Base-by-base conservation (phyloP, 1,140 invertebrate species). In the Drosophila teissieri region DNA sequence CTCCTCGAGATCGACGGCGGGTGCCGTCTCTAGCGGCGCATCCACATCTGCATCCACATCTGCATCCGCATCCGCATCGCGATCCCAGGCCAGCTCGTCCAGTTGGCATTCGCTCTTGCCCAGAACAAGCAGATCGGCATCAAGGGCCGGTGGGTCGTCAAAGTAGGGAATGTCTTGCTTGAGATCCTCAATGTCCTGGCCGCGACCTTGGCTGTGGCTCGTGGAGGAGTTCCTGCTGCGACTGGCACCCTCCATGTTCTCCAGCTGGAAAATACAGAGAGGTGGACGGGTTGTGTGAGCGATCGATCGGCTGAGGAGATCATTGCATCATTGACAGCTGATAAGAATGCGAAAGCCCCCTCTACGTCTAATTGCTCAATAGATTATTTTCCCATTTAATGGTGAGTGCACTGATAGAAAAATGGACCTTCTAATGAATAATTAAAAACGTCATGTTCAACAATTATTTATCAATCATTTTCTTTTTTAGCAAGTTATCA, bases 101-200 rank as follows among this genome's bases (percentile, higher is more conserved):
- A 77, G 39, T 12, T 55, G 40, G 44, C 62, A 61, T 39, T 76
- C 73, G 12, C 51, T 53, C 5, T 77, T 77, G 17, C 51, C 55
- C 39, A 77, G 45, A 0, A 57, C 10, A 1, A 80, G 45, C 6
- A 80, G 52, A 12, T 49, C 40, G 36, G 40, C 11, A 17, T 61
- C 72, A 44, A 46, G 61, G 4, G 61, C 44, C 3, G 54, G 56
- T 15, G 65, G 72, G 42, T 84, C 77, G 44, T 73, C 75, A 44
- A 90, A 90, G 72, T 61, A 91, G 49, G 89, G 89, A 91, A 91
- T 91, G 89, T 89, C 85, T 75, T 72, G 78, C 81, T 91, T 89
- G 67, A 83, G 79, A 65, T 91, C 84, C 67, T 91, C 81, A 67
- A 67, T 46, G 22, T 89, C 80, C 48, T 76, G 54, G 57, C 42